Base-by-base conservation (phyloP, 30 jellyfish, hydroid and myxozoan species). In the Pelagia noctiluca region DNA sequence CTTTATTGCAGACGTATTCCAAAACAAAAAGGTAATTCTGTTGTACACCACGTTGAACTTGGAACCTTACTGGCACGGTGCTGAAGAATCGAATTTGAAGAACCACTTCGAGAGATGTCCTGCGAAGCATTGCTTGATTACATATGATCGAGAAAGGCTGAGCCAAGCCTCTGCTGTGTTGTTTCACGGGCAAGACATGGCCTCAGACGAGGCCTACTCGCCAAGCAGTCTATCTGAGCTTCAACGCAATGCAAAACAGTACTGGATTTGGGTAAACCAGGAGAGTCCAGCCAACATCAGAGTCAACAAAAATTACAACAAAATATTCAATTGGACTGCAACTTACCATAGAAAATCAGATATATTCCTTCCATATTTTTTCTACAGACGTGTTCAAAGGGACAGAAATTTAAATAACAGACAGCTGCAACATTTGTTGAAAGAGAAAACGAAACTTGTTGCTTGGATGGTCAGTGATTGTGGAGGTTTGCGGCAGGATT, bases 401-500 rank as follows among this genome's bases (percentile, higher is more conserved):
- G 25, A 36, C 23, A 38, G 19, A n/a, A 7, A 22, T 0, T 0
- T 29, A 1, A 50, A 11, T 18, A 19, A 50, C 4, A 50, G 13
- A 2, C 28, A 49, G 0, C n/a, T 52, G 26, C 30, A 36, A n/a
- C 8, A 25, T 10, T 21, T 48, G 5, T n/a, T 73, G 7, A 67
- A 26, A 35, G 63, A 71, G 13, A 94, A 88, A 78, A 76, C 36
- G 25, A 74, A 69, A 64, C 79, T 73, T 1, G 71, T 88, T 42
- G 95, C 90, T 13, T 94, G 97, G 96, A 73, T 78, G 89, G 97
- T 87, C 21, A 86, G 96, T 84, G 98, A 88, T 57, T 94, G 99
- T 79, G 97, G 97, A 4, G 78, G 94, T 50, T 34, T 68, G 12
- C 63, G 99, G 36, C 95, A 83, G 22, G 80, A 78, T 18, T 82